phyloP scores from a whole-genome alignment of 2,888 invertebrate genomes.

The Lissocephala sabroskyi region DNA sequence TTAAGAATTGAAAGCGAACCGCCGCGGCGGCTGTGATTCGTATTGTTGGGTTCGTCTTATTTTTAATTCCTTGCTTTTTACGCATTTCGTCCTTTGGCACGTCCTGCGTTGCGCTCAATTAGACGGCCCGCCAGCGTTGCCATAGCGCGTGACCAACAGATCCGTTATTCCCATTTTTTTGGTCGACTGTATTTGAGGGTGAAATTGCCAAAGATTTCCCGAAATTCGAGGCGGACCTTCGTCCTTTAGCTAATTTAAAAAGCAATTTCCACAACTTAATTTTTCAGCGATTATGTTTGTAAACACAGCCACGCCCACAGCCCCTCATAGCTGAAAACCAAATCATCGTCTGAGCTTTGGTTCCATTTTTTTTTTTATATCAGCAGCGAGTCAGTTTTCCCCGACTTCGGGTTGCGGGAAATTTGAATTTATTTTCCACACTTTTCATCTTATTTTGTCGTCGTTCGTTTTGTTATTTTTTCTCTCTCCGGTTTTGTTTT shows the following conservation, averaged over 20 bases:
- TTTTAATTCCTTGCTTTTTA: constrained; percentile 40
- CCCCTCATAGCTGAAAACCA: not conserved
- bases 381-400: constrained; percentile 5
- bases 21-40: constrained; percentile 39
- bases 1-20: constrained; percentile 54
- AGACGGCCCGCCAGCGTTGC: constrained; percentile 33
- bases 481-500: no score
- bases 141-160: constrained; percentile 29
- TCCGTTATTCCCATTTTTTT: constrained; percentile 33
- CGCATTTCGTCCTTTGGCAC: constrained; percentile 20
- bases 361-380: no score
- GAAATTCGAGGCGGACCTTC: no score
- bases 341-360: constrained; percentile 22
- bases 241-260: constrained; percentile 68
- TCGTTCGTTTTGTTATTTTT: constrained; percentile 25
- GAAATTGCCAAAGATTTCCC: no score
- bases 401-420: constrained; percentile 20
- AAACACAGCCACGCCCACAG: constrained; percentile 41
- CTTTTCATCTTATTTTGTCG: constrained; percentile 56
- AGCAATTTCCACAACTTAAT: constrained; percentile 71
- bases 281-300: constrained; percentile 68
- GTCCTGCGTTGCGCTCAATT: constrained; percentile 42
- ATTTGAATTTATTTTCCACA: constrained; percentile 69
- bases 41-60: constrained; percentile 36
- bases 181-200: no score